phyloP scores from a whole-genome alignment of 1,140 invertebrate genomes.

The Pseudachorutes palmiensis region DNA sequence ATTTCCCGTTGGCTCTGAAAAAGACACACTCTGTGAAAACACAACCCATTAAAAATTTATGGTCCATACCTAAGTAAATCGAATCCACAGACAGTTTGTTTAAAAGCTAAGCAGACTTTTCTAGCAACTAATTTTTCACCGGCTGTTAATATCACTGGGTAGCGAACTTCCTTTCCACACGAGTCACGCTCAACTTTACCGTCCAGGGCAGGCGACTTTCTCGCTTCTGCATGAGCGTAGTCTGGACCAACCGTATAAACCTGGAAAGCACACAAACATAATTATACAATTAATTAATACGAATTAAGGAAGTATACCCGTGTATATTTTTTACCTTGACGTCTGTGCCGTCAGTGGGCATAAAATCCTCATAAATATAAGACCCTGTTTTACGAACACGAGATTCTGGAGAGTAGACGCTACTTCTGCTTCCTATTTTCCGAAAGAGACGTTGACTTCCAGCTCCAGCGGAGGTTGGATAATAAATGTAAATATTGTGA shows the following conservation, averaged over 20 bases:
- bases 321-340: conserved; percentile 59
- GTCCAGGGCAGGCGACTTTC: conserved; percentile 94
- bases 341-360: conserved; percentile 97
- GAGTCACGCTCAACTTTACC: conserved; percentile 98
- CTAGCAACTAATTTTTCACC: conserved; percentile 98
- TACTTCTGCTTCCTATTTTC: conserved; percentile 97
- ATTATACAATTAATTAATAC: no score
- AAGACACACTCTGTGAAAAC: no score
- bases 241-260: conserved; percentile 88
- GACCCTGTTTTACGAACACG: conserved; percentile 92
- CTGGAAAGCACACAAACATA: conserved; percentile 9
- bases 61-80: conserved; percentile 73
- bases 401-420: conserved; percentile 94
- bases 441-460: conserved; percentile 94
- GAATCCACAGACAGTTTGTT: conserved; percentile 99
- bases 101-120: conserved; percentile 95
- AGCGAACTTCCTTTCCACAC: conserved; percentile 97
- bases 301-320: not conserved
- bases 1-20: conserved; percentile 92
- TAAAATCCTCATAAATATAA: conserved; percentile 99
- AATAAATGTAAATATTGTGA: conserved; percentile 99
- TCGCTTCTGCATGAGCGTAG: conserved; percentile 97
- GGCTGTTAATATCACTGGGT: conserved; percentile 91
- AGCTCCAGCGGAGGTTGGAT: conserved; percentile 94
- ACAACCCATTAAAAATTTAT: conserved; percentile 23